phyloP scores from a whole-genome alignment of 2,888 invertebrate genomes.

The Parnassius orleans region DNA sequence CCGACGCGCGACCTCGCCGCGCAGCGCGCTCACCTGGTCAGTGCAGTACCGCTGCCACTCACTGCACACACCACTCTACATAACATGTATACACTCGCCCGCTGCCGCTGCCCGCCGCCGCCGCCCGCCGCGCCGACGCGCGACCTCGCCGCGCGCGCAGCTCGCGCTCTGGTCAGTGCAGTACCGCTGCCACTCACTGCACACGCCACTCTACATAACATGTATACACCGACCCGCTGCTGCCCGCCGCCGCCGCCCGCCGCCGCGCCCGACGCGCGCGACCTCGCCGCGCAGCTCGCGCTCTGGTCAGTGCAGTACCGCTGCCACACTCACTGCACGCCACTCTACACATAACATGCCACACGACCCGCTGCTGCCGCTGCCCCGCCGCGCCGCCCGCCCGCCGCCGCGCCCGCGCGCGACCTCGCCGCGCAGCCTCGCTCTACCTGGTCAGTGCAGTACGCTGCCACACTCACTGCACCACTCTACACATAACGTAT shows the following conservation, averaged over 20 bases:
- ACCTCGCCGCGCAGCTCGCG: no score
- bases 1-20: neutral
- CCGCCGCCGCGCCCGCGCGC: conserved; percentile 57
- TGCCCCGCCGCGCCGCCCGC: conserved; percentile 78
- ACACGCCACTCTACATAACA: no score
- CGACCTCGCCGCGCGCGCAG: neutral
- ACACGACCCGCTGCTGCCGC: conserved; percentile 64
- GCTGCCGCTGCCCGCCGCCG: conserved; percentile 23
- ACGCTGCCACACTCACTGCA: neutral
- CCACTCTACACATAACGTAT: no score
- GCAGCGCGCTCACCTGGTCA: conserved; percentile 48
- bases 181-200: conserved; percentile 36
- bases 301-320: conserved; percentile 72
- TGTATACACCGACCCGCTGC: conserved; percentile 22
- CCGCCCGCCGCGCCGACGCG: no score
- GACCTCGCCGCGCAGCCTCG: conserved; percentile 88
- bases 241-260: neutral
- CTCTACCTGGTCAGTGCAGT: conserved; percentile 71
- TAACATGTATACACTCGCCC: conserved; percentile 38
- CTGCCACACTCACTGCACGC: neutral
- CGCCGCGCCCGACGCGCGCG: no score
- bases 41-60: no score
- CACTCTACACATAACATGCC: neutral
- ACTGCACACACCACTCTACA: no score
- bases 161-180: conserved; percentile 30